phyloP scores from a whole-genome alignment of 1,140 invertebrate species.

The Ptiloglossa arizonensis region DNA sequence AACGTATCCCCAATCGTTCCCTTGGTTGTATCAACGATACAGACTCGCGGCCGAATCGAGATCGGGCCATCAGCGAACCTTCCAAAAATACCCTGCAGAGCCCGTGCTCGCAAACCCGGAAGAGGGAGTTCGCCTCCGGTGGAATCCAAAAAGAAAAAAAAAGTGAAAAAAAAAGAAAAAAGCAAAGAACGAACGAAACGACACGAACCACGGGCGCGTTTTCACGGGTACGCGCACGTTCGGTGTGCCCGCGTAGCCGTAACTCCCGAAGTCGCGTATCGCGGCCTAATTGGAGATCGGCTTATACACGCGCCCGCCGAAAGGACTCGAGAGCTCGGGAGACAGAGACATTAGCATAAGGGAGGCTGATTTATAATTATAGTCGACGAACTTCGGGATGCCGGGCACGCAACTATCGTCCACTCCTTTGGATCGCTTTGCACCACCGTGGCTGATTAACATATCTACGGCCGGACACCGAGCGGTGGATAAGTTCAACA shows the following conservation, averaged over 20 bases:
- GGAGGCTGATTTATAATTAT: constrained; percentile 75
- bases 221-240: not conserved
- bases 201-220: no score
- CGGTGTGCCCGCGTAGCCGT: not conserved
- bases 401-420: constrained; percentile 68
- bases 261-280: constrained; percentile 25
- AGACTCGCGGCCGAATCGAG: no score
- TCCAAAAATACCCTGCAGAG: no score
- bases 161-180: no score
- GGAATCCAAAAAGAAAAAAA: no score
- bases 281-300: constrained; percentile 52
- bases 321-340: constrained; percentile 36
- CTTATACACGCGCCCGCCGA: constrained; percentile 45
- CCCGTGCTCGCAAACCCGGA: no score
- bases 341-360: constrained; percentile 67
- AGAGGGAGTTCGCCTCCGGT: no score
- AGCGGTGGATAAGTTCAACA: constrained; percentile 39
- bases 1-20: no score
- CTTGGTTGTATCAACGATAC: no score
- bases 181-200: no score
- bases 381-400: constrained; percentile 51
- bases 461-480: constrained; percentile 53
- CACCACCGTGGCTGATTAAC: constrained; percentile 49
- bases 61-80: no score
- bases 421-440: constrained; percentile 49